Conservation (phyloP, 1,140 invertebrate genomes). For the Drosophila sp. region DNA sequence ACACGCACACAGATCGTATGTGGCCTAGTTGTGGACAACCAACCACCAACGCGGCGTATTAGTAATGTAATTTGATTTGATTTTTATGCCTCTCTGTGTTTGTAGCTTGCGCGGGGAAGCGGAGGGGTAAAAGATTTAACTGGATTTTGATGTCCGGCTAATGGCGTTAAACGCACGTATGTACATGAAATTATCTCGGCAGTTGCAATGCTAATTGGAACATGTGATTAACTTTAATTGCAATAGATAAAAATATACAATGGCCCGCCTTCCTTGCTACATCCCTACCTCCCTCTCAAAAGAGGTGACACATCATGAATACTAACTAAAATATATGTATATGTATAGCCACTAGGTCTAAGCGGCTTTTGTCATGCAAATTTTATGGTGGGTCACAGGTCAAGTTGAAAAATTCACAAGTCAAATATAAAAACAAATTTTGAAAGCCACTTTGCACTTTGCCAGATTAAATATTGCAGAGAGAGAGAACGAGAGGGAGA, state of each 20-base stretch:
- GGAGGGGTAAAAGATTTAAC: constrained; percentile 15
- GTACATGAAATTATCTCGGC: constrained; percentile 64
- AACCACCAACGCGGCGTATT: constrained; percentile 60
- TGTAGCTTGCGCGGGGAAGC: neutral
- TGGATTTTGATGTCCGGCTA: constrained; percentile 57
- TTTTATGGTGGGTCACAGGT: constrained; percentile 21
- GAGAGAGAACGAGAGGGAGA: constrained; percentile 16
- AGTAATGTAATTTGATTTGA: constrained; percentile 80
- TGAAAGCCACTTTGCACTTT: constrained; percentile 55
- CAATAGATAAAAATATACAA: constrained; percentile 61
- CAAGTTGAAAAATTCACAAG: constrained; percentile 35
- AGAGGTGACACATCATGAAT: constrained; percentile 44
- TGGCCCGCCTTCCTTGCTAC: neutral
- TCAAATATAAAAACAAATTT: constrained; percentile 61
- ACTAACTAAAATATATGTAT: constrained; percentile 20
- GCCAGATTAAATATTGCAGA: constrained; percentile 49
- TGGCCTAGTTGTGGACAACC: constrained; percentile 42
- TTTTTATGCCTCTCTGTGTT: constrained; percentile 57
- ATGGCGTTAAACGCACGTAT: constrained; percentile 59
- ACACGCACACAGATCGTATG: neutral
- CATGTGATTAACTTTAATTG: constrained; percentile 78
- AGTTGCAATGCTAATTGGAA: constrained; percentile 74
- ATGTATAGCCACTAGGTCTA: constrained; percentile 43
- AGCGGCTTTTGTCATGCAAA: constrained; percentile 70
- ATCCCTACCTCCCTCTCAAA: too few relatives aligned